phyloP scores from a whole-genome alignment of 1,140 invertebrate species.

The Conus betulinus region DNA sequence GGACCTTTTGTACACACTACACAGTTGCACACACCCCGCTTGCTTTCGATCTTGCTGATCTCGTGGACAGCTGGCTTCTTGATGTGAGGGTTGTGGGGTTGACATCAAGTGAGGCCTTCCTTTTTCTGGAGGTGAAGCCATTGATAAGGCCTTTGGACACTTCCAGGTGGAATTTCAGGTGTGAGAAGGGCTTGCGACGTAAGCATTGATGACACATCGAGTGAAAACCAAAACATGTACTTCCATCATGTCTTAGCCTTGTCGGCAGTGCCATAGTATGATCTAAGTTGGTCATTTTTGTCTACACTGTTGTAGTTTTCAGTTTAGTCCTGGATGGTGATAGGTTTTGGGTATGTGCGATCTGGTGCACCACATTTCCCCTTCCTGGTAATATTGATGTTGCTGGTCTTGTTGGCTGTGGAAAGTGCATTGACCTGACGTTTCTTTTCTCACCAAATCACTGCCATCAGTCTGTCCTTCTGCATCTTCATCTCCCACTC shows the following conservation, averaged over 20 bases:
- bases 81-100: neutral
- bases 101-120: neutral
- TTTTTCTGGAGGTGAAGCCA: neutral
- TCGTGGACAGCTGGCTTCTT: neutral
- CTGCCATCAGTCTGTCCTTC: neutral
- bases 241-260: slow-evolving; percentile 3
- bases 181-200: neutral
- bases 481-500: neutral
- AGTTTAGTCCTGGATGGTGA: slow-evolving; percentile 2
- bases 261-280: neutral
- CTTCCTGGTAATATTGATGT: neutral
- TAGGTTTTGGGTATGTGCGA: neutral
- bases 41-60: neutral
- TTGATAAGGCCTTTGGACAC: neutral
- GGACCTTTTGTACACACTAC: neutral
- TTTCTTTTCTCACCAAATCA: neutral
- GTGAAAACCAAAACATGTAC: slow-evolving; percentile 2
- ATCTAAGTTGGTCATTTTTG: slow-evolving; percentile 17
- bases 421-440: neutral
- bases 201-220: slow-evolving; percentile 17
- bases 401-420: neutral
- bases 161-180: neutral
- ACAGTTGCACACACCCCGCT: slow-evolving; percentile 6
- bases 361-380: neutral
- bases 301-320: slow-evolving; percentile 8